Percentiles rank a stretch among this genome's conserved stretches.
phyloP scores from a whole-genome alignment of 2,113 vertebrate genomes.

The Mormyrus lacerda region DNA sequence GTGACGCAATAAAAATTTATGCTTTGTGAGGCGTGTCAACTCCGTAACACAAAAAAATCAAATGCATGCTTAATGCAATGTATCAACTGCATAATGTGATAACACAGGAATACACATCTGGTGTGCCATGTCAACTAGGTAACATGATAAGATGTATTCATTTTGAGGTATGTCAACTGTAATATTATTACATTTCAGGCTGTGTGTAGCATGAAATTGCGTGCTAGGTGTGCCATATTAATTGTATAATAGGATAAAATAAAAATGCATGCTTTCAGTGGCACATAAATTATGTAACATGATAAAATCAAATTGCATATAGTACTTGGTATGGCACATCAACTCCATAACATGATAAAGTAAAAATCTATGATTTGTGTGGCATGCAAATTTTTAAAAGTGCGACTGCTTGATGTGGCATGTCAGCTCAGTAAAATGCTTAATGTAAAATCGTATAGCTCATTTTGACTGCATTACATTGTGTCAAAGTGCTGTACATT shows the following conservation, averaged over 20 bases:
- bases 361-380: not conserved
- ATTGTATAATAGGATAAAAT: not conserved
- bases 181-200: not conserved
- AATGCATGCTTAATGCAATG: not conserved
- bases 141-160: not conserved
- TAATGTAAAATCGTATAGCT: not conserved
- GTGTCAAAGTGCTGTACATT: not conserved
- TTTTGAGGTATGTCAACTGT: not conserved
- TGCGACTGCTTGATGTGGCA: not conserved
- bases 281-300: not conserved
- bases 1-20: not conserved
- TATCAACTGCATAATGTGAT: not conserved
- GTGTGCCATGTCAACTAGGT: not conserved
- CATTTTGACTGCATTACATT: not conserved
- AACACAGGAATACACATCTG: not conserved
- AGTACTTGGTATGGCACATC: not conserved
- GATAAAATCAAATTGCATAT: not conserved
- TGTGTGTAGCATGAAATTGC: not conserved
- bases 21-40: not conserved
- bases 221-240: not conserved
- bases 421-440: not conserved
- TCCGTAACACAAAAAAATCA: not conserved
- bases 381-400: not conserved
- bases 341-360: not conserved
- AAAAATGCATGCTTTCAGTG: not conserved